These are phyloP conservation scores for Liasis olivaceus DNA, from an alignment of 2,797 vertebrate species.

Conservation along the genomic window DNA sequence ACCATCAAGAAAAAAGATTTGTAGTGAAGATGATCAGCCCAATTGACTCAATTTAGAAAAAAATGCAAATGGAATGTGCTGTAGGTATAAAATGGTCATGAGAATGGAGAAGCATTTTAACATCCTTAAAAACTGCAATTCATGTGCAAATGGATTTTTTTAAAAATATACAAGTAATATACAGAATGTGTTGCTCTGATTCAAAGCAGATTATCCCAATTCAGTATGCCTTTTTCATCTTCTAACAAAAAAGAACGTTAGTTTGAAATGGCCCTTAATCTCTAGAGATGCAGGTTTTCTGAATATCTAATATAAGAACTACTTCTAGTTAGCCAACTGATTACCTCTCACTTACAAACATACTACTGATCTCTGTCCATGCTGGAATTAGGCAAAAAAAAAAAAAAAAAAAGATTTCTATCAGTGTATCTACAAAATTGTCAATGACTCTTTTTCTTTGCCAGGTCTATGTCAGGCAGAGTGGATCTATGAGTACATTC, in stretches of 20 bases:
- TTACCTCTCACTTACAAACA: not conserved
- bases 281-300: not conserved
- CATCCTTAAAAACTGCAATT: not conserved
- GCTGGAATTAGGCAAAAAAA: not conserved
- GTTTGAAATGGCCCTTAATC: not conserved
- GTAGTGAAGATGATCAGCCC: not conserved
- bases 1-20: not conserved
- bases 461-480: no score
- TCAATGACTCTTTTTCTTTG: no score
- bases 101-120: not conserved
- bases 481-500: no score
- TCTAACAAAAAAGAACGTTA: not conserved
- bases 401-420: not conserved
- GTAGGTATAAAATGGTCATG: conserved; percentile 1
- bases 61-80: not conserved
- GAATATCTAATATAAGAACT: not conserved
- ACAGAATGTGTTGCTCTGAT: not conserved
- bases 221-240: not conserved
- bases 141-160: not conserved
- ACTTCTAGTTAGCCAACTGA: not conserved
- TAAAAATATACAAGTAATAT: not conserved
- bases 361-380: not conserved
- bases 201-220: not conserved
- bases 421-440: not conserved
- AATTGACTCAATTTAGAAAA: conserved; percentile 2